Conservation (phyloP, 2,888 invertebrate genomes). For the Stenotaenia linearis region DNA sequence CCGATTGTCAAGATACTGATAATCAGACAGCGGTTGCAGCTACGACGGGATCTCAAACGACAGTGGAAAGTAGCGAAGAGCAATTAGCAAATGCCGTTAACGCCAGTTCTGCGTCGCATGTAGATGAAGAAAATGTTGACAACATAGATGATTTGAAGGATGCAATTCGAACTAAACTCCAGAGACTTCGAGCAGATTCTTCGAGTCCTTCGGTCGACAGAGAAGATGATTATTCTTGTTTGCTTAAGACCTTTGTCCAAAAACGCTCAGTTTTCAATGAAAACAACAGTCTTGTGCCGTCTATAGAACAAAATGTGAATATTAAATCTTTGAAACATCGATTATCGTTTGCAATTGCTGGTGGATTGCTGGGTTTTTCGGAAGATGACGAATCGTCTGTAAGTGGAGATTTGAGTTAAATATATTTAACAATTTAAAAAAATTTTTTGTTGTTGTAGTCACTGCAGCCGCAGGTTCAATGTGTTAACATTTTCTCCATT, state of each 20-base stretch:
- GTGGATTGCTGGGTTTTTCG: background rate
- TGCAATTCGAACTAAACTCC: constrained; percentile 16
- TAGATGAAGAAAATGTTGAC: background rate
- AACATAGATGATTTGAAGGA: constrained; percentile 27
- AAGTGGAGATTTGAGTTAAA: background rate
- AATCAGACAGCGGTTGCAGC: background rate
- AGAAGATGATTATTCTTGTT: background rate
- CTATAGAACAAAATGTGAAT: constrained; percentile 21
- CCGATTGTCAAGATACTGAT: background rate
- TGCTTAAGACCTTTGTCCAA: constrained; percentile 26
- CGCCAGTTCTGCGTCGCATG: background rate
- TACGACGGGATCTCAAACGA: background rate
- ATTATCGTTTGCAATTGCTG: constrained; percentile 31
- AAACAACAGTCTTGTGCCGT: background rate
- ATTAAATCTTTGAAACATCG: constrained; percentile 29
- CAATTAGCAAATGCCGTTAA: background rate
- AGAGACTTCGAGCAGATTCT: constrained; percentile 24
- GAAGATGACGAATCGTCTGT: constrained; percentile 27
- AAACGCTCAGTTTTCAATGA: background rate
- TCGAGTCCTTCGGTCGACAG: constrained; percentile 10
- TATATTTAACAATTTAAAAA: background rate
- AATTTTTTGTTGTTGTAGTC: background rate
- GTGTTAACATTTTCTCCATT: constrained; percentile 32
- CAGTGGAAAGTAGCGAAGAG: background rate
- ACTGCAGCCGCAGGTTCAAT: constrained; percentile 32